Conservation (phyloP, 2,797 vertebrate species). For the Euthynnus affinis region DNA sequence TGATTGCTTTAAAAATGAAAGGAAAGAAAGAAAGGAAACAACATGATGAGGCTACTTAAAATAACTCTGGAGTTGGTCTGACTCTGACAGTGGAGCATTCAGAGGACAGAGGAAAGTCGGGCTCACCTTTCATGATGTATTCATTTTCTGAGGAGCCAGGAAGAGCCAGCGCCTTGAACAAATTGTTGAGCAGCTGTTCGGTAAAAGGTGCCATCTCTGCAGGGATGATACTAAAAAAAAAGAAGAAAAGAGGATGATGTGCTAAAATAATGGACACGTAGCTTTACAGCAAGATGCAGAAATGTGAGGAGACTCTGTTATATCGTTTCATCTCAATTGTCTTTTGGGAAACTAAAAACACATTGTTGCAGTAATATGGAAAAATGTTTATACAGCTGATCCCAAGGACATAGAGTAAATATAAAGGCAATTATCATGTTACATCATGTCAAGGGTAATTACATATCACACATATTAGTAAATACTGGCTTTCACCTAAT, state of each 20-base stretch:
- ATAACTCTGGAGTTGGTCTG: slow-evolving; percentile 1
- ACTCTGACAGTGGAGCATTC: not conserved
- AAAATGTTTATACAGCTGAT: not conserved
- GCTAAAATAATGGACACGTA: not conserved
- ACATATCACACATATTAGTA: not conserved
- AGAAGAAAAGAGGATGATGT: slow-evolving; percentile 5
- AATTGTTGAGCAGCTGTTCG: slow-evolving; percentile 94
- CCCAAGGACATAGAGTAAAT: not conserved
- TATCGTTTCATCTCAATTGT: not conserved
- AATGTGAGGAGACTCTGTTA: not conserved
- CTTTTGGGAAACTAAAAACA: not conserved
- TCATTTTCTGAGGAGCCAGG: slow-evolving; percentile 98
- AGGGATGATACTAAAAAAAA: slow-evolving; percentile 89
- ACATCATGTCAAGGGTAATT: not conserved
- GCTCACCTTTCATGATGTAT: slow-evolving; percentile 97
- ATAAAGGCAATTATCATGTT: not conserved
- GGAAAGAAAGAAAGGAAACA: not conserved
- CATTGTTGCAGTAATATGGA: not conserved
- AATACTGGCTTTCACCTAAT: not conserved
- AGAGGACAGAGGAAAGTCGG: not conserved
- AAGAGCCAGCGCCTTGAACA: slow-evolving; percentile 95
- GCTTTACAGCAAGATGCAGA: not conserved
- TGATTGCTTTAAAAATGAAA: slow-evolving; percentile 89
- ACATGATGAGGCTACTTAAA: slow-evolving; percentile 20
- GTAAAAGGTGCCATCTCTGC: slow-evolving; percentile 94